Evolutionary conservation across 2,888 invertebrate species (phyloP).

Genomic region (Leptura quadrifasciata): DNA sequence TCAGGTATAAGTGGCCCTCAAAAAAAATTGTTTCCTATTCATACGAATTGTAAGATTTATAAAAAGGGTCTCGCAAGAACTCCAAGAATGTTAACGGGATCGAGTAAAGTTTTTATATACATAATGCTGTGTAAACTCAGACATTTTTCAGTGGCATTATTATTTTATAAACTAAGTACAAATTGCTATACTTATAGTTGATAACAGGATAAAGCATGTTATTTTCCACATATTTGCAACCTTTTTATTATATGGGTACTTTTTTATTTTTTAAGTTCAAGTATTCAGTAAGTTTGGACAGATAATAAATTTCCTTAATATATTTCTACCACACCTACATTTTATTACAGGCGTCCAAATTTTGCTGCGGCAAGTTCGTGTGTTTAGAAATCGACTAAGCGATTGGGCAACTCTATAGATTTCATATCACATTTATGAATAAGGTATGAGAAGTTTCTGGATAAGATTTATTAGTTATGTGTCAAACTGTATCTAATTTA

Average conservation of each 20-base stretch:
- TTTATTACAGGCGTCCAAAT: slow-evolving; percentile 64
- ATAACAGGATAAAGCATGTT: slow-evolving; percentile 68
- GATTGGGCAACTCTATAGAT: slow-evolving; percentile 63
- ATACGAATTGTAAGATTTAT: neutral
- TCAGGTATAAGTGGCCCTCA: neutral
- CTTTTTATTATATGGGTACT: slow-evolving; percentile 62
- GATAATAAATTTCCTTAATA: slow-evolving; percentile 69
- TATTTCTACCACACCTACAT: slow-evolving; percentile 68
- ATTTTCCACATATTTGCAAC: slow-evolving; percentile 69
- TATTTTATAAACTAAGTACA: slow-evolving; percentile 70
- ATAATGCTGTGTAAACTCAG: slow-evolving; percentile 52
- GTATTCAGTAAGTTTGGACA: slow-evolving; percentile 65
- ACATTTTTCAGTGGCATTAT: slow-evolving; percentile 69
- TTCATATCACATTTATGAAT: slow-evolving; percentile 67
- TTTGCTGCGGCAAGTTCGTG: slow-evolving; percentile 42
- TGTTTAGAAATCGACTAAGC: slow-evolving; percentile 40
- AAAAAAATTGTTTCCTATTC: neutral
- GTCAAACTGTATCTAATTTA: slow-evolving; percentile 67
- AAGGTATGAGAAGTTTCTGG: slow-evolving; percentile 64
- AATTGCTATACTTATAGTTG: slow-evolving; percentile 69
- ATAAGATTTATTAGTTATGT: slow-evolving; percentile 67
- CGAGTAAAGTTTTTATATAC: slow-evolving; percentile 10
- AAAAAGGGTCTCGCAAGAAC: neutral
- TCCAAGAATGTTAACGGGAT: neutral
- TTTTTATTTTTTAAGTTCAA: slow-evolving; percentile 54